A percentile compares a stretch with the other conserved stretches of the same genome.
Evolutionary conservation across 2,113 vertebrate species (phyloP).

Genomic region (Megalops atlanticus): DNA sequence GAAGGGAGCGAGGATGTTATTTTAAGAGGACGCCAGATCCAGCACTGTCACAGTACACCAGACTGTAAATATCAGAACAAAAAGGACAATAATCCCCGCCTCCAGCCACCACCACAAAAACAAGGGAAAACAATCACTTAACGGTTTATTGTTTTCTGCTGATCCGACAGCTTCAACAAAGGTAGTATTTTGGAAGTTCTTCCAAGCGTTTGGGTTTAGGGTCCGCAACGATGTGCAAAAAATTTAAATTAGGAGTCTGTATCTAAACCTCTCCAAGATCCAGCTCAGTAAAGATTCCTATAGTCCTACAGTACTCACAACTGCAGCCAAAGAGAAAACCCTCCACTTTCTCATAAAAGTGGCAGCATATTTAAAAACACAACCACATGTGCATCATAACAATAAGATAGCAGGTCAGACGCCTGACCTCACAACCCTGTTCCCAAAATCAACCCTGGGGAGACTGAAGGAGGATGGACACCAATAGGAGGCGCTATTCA

Average conservation of each 20-base stretch:
- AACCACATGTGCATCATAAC: conserved; percentile 83
- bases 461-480: conserved; percentile 56
- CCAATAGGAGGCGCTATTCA: not conserved
- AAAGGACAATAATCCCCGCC: conserved; percentile 41
- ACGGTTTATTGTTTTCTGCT: not conserved
- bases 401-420: conserved; percentile 72
- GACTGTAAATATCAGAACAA: conserved; percentile 38
- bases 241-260: conserved; percentile 71
- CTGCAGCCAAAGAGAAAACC: conserved; percentile 76
- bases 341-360: conserved; percentile 78
- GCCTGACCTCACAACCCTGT: conserved; percentile 91
- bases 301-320: conserved; percentile 78
- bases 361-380: conserved; percentile 59
- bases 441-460: conserved; percentile 70
- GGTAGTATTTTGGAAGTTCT: conserved; percentile 43
- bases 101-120: not conserved
- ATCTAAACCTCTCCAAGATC: conserved; percentile 82
- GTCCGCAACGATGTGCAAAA: conserved; percentile 80
- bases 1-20: conserved; percentile 57
- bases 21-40: conserved; percentile 59
- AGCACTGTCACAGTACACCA: conserved; percentile 50
- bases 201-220: conserved; percentile 78
- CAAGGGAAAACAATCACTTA: not conserved
- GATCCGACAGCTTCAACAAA: conserved; percentile 34
- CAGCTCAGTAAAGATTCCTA: conserved; percentile 83